phyloP scores from a whole-genome alignment of 2,797 vertebrate species.

The Oryzias dopingdopingensis region DNA sequence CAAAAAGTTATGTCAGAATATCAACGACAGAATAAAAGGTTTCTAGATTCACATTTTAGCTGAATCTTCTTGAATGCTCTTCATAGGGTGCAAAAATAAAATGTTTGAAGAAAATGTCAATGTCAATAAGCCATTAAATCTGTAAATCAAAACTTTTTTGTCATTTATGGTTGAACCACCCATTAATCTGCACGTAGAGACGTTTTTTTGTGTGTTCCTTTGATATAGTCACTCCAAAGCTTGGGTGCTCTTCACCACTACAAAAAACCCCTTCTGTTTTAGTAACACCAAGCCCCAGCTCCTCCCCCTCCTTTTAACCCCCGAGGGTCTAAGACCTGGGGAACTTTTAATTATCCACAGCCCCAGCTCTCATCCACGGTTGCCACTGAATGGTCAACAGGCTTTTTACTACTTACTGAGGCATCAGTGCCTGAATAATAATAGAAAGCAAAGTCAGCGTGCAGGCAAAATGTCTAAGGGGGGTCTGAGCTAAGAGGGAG shows the following conservation, averaged over 20 bases:
- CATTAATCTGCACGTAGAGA: too few species aligned
- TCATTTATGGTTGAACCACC: too few species aligned
- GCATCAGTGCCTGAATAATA: constrained; percentile 85
- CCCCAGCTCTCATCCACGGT: constrained; percentile 70
- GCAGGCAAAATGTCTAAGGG: constrained; percentile 52
- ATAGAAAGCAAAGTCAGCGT: constrained; percentile 81
- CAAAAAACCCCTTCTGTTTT: constrained; percentile 31
- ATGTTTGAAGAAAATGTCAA: too few species aligned
- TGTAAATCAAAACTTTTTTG: too few species aligned
- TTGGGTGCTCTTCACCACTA: constrained; percentile 20
- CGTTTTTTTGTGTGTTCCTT: constrained; percentile 1
- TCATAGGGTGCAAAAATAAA: too few species aligned
- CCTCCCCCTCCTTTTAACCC: constrained; percentile 65
- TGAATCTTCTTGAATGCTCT: too few species aligned
- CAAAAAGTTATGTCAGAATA: too few species aligned
- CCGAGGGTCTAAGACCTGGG: constrained; percentile 82
- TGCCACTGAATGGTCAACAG: constrained; percentile 86
- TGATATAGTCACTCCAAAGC: constrained; percentile 28
- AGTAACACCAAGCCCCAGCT: constrained; percentile 25
- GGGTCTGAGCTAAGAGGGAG: constrained; percentile 37
- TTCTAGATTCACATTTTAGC: too few species aligned
- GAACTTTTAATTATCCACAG: constrained; percentile 94
- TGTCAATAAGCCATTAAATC: too few species aligned
- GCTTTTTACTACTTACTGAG: constrained; percentile 83
- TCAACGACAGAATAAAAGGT: too few species aligned